Base-by-base conservation (phyloP, 1,140 invertebrate genomes). In the Drosophila biarmipes region DNA sequence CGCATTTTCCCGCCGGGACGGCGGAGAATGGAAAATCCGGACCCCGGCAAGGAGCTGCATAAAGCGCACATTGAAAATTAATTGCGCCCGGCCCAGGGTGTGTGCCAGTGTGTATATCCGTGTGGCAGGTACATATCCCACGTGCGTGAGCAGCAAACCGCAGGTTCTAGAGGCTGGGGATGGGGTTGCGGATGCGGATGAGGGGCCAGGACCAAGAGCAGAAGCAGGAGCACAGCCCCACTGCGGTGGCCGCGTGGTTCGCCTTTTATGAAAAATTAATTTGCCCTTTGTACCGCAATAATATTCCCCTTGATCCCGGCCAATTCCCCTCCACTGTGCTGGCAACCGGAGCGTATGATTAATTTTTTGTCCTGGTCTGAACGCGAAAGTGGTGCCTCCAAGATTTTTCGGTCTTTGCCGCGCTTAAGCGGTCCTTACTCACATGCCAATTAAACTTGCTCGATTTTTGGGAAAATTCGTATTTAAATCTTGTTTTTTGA, bases 191-290 rank as follows among this genome's bases (percentile, higher is more conserved):
- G n/a, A n/a, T n/a, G 12, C 54, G 15, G 27, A 27, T 2, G 34
- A 14, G 48, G 63, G 35, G 24, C 24, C 19, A 24, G 19, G 37
- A 59, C 6, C 15, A 14, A 8, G 37, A 7, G 12, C n/a, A 6
- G 6, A 6, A 7, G n/a, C 6, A n/a, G n/a, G 24, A 14, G 19
- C 34, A 67, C 24, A 11, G 29, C 45, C 57, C 57, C 40, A 24
- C 37, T 43, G 40, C 34, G 48, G 48, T 43, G 52, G 74, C 52
- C 52, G 48, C 64, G 74, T 73, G 82, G 81, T 82, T 76, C 78
- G 71, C 84, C 79, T 82, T 87, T 87, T 89, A 87, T 87, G 84
- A 87, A 87, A 87, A 89, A 89, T 87, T 89, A 87, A 87, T 87
- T 87, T 78, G 74, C 84, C 75, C 82, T 82, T 87, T 87, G 84